Evolutionary conservation across 1,140 invertebrate genomes (phyloP).

Genomic region (Trachymyrmex septentrionalis): DNA sequence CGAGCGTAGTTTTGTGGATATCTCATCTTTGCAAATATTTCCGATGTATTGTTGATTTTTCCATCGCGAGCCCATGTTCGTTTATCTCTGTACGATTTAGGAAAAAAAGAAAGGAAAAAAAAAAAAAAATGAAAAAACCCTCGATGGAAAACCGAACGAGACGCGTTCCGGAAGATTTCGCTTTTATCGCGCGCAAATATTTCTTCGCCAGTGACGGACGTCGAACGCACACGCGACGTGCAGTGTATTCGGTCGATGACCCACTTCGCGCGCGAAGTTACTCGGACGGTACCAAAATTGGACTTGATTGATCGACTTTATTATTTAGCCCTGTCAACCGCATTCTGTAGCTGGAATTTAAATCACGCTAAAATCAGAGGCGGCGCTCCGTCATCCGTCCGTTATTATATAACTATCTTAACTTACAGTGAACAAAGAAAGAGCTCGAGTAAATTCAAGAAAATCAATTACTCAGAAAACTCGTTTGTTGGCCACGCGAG

Average conservation of each 20-base stretch:
- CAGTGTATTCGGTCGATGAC: conserved; percentile 61
- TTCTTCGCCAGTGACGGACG: conserved; percentile 57
- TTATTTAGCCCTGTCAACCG: conserved; percentile 61
- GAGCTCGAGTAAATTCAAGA: not conserved
- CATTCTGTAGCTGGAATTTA: conserved; percentile 60
- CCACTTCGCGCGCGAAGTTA: conserved; percentile 62
- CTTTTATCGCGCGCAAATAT: conserved; percentile 61
- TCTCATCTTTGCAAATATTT: conserved; percentile 45
- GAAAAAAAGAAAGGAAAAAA: not conserved
- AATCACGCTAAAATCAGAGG: conserved; percentile 53
- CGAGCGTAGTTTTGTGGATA: conserved; percentile 24
- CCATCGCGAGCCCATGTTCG: conserved; percentile 26
- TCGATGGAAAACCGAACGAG: conserved; percentile 44
- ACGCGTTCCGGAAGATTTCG: conserved; percentile 47
- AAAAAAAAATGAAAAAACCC: too few species aligned
- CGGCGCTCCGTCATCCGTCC: conserved; percentile 10
- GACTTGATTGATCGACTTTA: conserved; percentile 65
- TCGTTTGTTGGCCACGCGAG: not conserved
- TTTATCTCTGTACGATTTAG: conserved; percentile 35
- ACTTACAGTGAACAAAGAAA: conserved; percentile 16
- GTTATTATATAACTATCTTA: conserved; percentile 50
- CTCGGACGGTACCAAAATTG: conserved; percentile 62
- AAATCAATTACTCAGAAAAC: conserved; percentile 1
- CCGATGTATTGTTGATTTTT: conserved; percentile 18
- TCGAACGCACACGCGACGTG: conserved; percentile 61